Evolutionary conservation across 1,140 invertebrate species (phyloP).

Genomic region (Oscheius sp.): DNA sequence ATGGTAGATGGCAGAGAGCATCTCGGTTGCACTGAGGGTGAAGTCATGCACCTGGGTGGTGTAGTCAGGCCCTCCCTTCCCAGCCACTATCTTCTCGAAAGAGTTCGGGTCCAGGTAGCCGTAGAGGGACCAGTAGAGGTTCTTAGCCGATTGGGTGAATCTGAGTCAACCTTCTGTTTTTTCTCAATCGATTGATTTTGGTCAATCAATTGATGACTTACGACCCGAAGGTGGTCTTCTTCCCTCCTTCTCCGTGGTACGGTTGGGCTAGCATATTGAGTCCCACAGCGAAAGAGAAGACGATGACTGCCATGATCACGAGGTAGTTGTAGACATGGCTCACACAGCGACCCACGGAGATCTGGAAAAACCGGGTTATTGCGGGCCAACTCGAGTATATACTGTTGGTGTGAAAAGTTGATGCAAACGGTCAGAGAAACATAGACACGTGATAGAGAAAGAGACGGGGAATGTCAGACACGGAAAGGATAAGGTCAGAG

Average conservation of each 20-base stretch:
- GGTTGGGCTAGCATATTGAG: constrained; percentile 42
- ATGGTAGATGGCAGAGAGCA: constrained; percentile 21
- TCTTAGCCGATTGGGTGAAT: background rate
- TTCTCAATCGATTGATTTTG: no score
- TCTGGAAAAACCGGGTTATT: constrained; percentile 35
- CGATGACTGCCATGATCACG: constrained; percentile 44
- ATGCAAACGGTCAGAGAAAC: no score
- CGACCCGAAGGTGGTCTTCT: background rate
- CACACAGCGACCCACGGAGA: constrained; percentile 50
- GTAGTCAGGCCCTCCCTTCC: constrained; percentile 29
- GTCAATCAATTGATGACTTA: background rate
- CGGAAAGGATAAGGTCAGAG: no score
- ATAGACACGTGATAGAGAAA: no score
- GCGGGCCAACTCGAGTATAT: no score
- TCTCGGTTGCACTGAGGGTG: constrained; percentile 2
- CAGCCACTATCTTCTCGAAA: constrained; percentile 31
- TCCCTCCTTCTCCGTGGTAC: constrained; percentile 18
- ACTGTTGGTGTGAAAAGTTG: no score
- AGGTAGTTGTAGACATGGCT: constrained; percentile 42
- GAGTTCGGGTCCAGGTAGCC: constrained; percentile 39
- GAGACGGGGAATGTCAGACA: no score
- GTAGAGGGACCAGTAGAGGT: constrained; percentile 48
- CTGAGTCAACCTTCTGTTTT: no score
- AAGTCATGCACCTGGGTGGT: background rate
- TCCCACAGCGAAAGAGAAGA: constrained; percentile 43